Base-by-base conservation (phyloP, 2,797 vertebrate species). In the Myoxocephalus aenaeus region DNA sequence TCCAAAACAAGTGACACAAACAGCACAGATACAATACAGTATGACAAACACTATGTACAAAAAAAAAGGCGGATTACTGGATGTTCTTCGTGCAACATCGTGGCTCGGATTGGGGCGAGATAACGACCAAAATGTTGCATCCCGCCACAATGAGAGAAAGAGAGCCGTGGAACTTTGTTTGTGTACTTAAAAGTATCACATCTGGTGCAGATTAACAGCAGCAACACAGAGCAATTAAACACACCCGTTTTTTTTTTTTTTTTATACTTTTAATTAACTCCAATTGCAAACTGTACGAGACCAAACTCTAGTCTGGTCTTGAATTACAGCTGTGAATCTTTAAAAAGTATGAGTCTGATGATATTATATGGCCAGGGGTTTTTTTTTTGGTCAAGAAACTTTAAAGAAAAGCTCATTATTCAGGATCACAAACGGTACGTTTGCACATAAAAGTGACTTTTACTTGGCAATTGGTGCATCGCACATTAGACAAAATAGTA, bases 141-240 rank as follows among this genome's bases (percentile, higher is more conserved):
- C 32, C 29, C 2, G 29, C 29, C 2, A 29, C 2, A 7, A 34
- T 1, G 34, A 34, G 72, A 65, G 10, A 14, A 79, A 86, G 46
- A 48, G 18, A 80, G 48, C 34, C n/a, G 44, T 34, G 18, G 61
- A 48, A 51, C 48, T 87, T 78, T 72, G 79, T 80, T 86, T 74
- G 73, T 90, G 86, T 86, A 82, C 72, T 42, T 32, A 86, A 87
- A 83, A 70, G 65, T 46, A 79, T 81, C 72, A 76, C 92, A 93
- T 94, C 92, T 95, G 93, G 79, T 70, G 72, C 51, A n/a, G 74
- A 92, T 94, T 88, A 93, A 86, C 79, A 81, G 81, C 85, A 86
- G 83, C 81, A 77, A 77, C 79, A 75, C 72, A 77, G 46, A 75
- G 82, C 76, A 83, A 83, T 91, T 92, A 89, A 87, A 88, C 61